phyloP scores from a whole-genome alignment of 2,888 invertebrate genomes.

The Tineola bisselliella region DNA sequence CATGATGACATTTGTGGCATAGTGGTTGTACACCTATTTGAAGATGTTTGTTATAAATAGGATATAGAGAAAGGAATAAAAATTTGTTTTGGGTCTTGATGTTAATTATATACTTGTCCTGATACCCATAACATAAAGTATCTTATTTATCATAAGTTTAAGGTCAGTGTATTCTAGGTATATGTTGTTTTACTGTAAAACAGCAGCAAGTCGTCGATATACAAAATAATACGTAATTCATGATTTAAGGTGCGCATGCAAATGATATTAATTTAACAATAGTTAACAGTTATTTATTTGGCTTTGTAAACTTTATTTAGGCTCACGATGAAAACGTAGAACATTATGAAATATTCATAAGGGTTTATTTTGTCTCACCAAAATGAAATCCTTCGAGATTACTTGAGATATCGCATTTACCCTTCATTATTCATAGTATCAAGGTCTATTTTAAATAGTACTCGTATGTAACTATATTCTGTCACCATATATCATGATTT shows the following conservation, averaged over 20 bases:
- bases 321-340: slow-evolving; percentile 21
- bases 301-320: slow-evolving; percentile 22
- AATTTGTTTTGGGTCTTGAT: no score
- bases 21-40: no score
- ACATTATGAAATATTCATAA: slow-evolving; percentile 35
- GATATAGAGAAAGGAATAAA: no score
- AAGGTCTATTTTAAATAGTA: background rate
- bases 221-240: no score
- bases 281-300: slow-evolving; percentile 10
- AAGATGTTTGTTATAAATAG: no score
- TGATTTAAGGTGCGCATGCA: background rate
- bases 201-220: no score
- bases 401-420: slow-evolving; percentile 23
- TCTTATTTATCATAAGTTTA: no score
- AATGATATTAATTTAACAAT: slow-evolving; percentile 7
- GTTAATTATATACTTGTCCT: no score
- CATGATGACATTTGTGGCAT: no score
- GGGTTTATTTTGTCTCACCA: slow-evolving; percentile 24
- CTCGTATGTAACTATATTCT: background rate
- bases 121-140: no score
- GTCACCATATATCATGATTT: background rate
- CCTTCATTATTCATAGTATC: slow-evolving; percentile 13
- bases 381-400: slow-evolving; percentile 34
- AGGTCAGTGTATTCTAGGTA: no score
- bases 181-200: background rate